Base-by-base conservation (phyloP, 2,113 vertebrate species). In the Plecturocebus donacophilus region DNA sequence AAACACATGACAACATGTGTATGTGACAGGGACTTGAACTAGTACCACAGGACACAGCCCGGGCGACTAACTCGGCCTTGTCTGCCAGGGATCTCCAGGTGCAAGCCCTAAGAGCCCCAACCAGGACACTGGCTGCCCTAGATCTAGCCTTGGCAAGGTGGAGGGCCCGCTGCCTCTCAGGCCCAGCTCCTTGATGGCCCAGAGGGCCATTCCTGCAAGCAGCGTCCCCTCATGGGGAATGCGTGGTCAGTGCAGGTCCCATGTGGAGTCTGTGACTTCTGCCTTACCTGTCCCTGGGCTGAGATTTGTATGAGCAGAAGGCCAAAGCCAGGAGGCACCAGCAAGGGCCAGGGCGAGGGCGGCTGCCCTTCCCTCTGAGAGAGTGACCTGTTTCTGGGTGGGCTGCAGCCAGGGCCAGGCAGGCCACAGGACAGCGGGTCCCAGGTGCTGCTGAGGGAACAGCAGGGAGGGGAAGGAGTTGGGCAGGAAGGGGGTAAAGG, bases 381-480 rank as follows among this genome's bases (percentile, higher is more conserved):
- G 21, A 40, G 21, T 23, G 27, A 42, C 23, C 40, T 10, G 38
- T 23, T 23, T 40, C 71, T 75, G 40, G 71, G 21, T 42, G 38
- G 35, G 68, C 68, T 71, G 68, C 17, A 38, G 68, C n/a, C 30
- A 66, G 82, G 42, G 20, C 25, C 2, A 1, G 25, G 14, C 54
- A 68, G n/a, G n/a, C 52, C 5, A 12, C 8, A 23, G n/a, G 23
- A 38, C 13, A 2, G 32, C 0, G 0, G 61, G 52, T 40, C 35
- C 80, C 8, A 2, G 14, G n/a, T 20, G 35, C 35, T 71, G 68
- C 68, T 21, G 19, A 38, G 19, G 80, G 23, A 8, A 27, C 38
- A 58, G 54, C 54, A 83, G 80, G 82, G 66, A 21, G 61, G 20
- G 30, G 42, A 66, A 68, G 32, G 42, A 45, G 38, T 45, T 8